phyloP scores from a whole-genome alignment of 2,888 invertebrate species.

The Cataglyphis albicans region DNA sequence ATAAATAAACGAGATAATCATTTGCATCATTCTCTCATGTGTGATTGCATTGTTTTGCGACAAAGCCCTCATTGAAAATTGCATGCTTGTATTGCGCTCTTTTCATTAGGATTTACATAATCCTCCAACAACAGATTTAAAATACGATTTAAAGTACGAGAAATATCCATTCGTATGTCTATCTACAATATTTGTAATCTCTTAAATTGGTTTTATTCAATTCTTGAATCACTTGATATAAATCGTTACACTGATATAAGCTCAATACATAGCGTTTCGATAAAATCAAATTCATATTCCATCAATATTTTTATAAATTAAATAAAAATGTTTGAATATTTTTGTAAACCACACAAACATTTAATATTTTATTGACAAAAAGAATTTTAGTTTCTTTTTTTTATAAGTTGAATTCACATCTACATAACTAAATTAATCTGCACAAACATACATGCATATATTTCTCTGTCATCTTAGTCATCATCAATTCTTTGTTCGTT shows the following conservation, averaged over 20 bases:
- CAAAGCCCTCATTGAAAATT: constrained; percentile 68
- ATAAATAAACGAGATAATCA: constrained; percentile 44
- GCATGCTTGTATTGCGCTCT: constrained; percentile 69
- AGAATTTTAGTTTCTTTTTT: not conserved
- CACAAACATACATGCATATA: not conserved
- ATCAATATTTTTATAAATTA: not conserved
- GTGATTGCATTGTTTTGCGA: constrained; percentile 20
- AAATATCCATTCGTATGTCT: not conserved
- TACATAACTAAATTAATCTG: not conserved
- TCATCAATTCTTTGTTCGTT: not conserved
- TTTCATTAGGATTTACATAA: constrained; percentile 48
- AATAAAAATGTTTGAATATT: not conserved
- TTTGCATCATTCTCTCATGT: constrained; percentile 49
- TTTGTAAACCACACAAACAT: not conserved
- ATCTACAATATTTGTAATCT: not conserved
- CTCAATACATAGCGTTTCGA: not conserved
- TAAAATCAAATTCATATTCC: not conserved
- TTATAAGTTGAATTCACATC: not conserved
- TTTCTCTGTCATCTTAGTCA: not conserved
- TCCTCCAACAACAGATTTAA: not conserved
- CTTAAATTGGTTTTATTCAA: not conserved
- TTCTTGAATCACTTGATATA: not conserved
- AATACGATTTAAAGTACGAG: constrained; percentile 8
- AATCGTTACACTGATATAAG: not conserved
- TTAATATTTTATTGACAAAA: not conserved